Evolutionary conservation across 2,888 invertebrate species (phyloP), one percentile per base, ranked within the genome.

Genomic region (Tinea semifulvella): DNA sequence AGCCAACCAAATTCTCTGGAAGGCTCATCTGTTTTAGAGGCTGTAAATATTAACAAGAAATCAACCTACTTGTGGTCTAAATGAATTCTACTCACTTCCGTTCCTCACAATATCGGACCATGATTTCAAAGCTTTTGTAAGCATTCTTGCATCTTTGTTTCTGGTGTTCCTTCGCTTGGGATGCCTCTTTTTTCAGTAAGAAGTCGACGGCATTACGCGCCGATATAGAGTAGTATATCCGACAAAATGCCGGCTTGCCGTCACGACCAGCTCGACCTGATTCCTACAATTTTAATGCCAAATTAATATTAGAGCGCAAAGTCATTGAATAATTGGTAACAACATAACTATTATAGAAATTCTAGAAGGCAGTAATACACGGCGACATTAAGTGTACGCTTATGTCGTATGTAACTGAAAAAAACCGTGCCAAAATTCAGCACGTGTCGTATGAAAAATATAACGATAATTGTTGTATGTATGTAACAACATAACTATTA

Each of bases 201-300:
- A 90, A 96, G 46, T 88, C 87, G 11, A 96, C 87, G 0, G 91
- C 86, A 57, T 91, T 89, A n/a, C 90, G 85, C 65, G 96, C 95
- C 19, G 85, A 80, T 48, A 87, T 84, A 39, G 89, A 90, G 66
- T 96, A 97, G 73, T 98, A 99, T 43, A 99, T 87, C 22, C 98
- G 86, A 65, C 98, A 98, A 60, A 85, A 89, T 0, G 98, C 91
- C 14, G 86, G 87, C 54, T 89, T 87, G 0, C 96, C 97, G 71
- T 99, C 99, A 52, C 99, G 86, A 0, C 99, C 99, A 7, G 98
- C 98, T 60, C 98, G 84, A 1, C 97, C 97, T 0, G 95, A 94
- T 77, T 98, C 97, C 84, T 97, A 89, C 16, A 28, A n/a, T 6
- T 28, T 22, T 22, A 22, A 22, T 22, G 22, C 22, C 22, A 7